Conservation (phyloP, 2,797 vertebrate genomes). For the Pitangus sulphuratus region DNA sequence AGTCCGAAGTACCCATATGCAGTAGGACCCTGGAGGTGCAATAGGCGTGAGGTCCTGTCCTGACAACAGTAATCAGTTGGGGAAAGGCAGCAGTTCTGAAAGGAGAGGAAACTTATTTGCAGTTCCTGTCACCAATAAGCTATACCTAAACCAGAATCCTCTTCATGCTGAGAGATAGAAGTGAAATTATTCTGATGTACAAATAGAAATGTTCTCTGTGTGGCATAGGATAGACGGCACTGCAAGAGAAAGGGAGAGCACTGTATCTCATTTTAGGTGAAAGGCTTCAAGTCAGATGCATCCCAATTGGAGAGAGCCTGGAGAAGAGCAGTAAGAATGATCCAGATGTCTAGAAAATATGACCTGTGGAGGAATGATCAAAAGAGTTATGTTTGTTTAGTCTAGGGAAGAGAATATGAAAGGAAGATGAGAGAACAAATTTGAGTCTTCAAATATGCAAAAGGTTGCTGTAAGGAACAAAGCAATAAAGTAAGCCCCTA, state of each 20-base stretch:
- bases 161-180: not conserved
- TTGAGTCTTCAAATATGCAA: not conserved
- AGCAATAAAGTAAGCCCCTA: not conserved
- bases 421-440: not conserved
- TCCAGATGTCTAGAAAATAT: not conserved
- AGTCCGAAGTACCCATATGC: not conserved
- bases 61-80: not conserved
- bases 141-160: not conserved
- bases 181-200: not conserved
- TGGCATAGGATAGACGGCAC: not conserved
- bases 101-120: rapidly evolving
- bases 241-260: not conserved
- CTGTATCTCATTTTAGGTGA: not conserved
- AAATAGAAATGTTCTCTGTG: not conserved
- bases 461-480: not conserved
- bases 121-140: not conserved
- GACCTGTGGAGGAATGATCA: not conserved
- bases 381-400: not conserved
- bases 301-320: not conserved
- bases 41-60: not conserved
- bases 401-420: not conserved
- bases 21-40: not conserved
- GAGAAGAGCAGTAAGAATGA: not conserved
- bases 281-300: not conserved
- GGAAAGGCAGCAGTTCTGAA: not conserved